Base-by-base conservation (phyloP, 2,888 invertebrate genomes). In the Euclidia mi region DNA sequence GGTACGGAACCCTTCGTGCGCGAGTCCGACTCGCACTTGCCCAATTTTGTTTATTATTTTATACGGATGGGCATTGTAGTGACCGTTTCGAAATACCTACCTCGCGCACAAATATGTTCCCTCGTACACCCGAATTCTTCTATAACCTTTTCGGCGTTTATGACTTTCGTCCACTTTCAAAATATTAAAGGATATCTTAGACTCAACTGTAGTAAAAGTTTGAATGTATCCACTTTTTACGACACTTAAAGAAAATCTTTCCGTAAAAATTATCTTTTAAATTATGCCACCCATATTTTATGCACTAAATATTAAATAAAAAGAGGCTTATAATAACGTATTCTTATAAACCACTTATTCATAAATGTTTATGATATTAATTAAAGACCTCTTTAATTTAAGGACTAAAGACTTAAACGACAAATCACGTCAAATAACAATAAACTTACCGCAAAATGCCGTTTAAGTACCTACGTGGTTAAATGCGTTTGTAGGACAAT, bases 81-180 rank as follows among this genome's bases (percentile, higher is more conserved):
- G 56, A 56, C 59, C 55, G 48, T 65, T 35, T 45, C 31, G 12
- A 45, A 31, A 56, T 42, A 47, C n/a, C n/a, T n/a, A n/a, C 47
- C 50, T 40, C 40, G 50, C 46, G 34, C 32, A 56, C 43, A 50
- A 56, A 56, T 52, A 71, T 56, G 14, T 34, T 43, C 31, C 50
- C 42, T 40, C 12, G 7, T 47, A 35, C 43, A 20, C 37, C 28
- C 32, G 15, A 56, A 71, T 56, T 53, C 37, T 66, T 65, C 29
- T 14, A 12, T 12, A 56, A 71, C 66, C 49, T 56, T 58, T 58
- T 18, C 49, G 47, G 37, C 47, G 18, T 64, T 67, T 56, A 60
- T 52, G 32, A 37, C 11, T 47, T 43, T 50, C 34, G 20, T 52
- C 37, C 6, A 43, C 31, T 18, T 17, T 43, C 17, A 32, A 46